These are phyloP conservation scores for Mythimna impura DNA, from an alignment of 2,888 invertebrate genomes.

Conservation along the genomic window DNA sequence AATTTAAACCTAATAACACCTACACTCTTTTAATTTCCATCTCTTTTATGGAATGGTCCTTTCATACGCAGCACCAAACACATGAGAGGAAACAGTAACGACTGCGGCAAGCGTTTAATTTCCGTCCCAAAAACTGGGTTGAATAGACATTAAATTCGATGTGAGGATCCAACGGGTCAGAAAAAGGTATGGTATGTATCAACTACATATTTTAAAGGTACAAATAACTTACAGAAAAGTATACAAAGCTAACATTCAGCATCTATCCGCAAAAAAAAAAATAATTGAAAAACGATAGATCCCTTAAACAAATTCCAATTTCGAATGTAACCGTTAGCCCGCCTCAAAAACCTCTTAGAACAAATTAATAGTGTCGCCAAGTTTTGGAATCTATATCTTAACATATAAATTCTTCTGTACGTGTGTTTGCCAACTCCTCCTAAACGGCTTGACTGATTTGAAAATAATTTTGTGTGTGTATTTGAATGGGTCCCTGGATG, in stretches of 20 bases:
- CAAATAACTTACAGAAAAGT: neutral
- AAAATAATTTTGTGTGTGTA: too few species aligned
- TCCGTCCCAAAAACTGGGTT: constrained; percentile 19
- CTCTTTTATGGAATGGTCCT: neutral
- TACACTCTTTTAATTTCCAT: neutral
- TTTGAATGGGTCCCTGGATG: too few species aligned
- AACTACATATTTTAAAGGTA: neutral
- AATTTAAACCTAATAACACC: neutral
- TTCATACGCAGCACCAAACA: neutral
- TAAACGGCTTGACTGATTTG: too few species aligned
- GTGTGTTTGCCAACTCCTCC: too few species aligned
- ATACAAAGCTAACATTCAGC: neutral
- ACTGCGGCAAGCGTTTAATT: constrained; percentile 22
- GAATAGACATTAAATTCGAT: neutral
- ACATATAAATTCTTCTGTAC: too few species aligned
- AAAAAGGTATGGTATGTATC: constrained; percentile 14
- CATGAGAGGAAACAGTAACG: constrained; percentile 16
- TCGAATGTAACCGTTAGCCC: neutral
- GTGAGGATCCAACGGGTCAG: constrained; percentile 4
- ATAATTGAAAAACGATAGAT: constrained; percentile 9
- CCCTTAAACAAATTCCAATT: neutral
- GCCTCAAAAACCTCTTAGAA: constrained; percentile 21
- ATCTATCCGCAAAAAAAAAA: constrained; percentile 25
- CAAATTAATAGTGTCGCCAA: neutral
- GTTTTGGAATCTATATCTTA: neutral